Evolutionary conservation across 1,140 invertebrate genomes (phyloP).

Genomic region (Alviniconcha marisindica): DNA sequence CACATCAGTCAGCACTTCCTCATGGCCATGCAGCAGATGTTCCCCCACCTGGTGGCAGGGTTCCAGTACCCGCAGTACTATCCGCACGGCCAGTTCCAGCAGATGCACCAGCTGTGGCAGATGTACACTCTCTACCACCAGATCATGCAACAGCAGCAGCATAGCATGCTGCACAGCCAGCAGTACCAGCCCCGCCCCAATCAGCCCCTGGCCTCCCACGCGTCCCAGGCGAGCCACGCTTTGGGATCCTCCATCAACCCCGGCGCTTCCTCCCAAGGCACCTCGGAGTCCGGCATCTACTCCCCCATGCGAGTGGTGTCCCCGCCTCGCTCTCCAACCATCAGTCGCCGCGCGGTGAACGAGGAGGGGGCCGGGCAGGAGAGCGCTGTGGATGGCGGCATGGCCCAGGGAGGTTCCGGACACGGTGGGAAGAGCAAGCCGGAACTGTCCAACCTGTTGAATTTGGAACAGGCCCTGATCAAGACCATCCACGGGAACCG

Average conservation of each 20-base stretch:
- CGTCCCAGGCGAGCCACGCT: neutral
- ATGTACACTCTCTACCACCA: slow-evolving; percentile 42
- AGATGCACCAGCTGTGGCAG: slow-evolving; percentile 41
- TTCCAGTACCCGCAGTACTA: slow-evolving; percentile 32
- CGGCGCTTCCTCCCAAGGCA: slow-evolving; percentile 1
- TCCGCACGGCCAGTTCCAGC: slow-evolving; percentile 18
- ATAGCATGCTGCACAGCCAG: slow-evolving; percentile 25
- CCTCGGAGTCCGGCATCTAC: neutral
- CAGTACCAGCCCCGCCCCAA: slow-evolving; percentile 32
- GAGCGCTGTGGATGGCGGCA: neutral
- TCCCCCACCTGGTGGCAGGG: neutral
- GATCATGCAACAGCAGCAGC: slow-evolving; percentile 40
- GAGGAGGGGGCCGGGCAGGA: slow-evolving; percentile 37
- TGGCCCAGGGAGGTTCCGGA: neutral
- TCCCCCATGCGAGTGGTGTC: slow-evolving; percentile 27
- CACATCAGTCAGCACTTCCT: neutral
- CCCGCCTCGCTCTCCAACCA: slow-evolving; percentile 51
- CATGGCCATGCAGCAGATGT: slow-evolving; percentile 28
- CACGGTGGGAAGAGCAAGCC: slow-evolving; percentile 19
- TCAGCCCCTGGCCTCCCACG: slow-evolving; percentile 15
- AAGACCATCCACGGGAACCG: slow-evolving; percentile 51
- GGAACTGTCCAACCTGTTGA: slow-evolving; percentile 45
- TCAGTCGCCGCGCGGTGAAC: slow-evolving; percentile 29
- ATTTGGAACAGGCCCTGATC: slow-evolving; percentile 57
- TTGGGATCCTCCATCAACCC: neutral